Evolutionary conservation across 2,113 vertebrate species (phyloP).

Genomic region (Crotalus viridis): DNA sequence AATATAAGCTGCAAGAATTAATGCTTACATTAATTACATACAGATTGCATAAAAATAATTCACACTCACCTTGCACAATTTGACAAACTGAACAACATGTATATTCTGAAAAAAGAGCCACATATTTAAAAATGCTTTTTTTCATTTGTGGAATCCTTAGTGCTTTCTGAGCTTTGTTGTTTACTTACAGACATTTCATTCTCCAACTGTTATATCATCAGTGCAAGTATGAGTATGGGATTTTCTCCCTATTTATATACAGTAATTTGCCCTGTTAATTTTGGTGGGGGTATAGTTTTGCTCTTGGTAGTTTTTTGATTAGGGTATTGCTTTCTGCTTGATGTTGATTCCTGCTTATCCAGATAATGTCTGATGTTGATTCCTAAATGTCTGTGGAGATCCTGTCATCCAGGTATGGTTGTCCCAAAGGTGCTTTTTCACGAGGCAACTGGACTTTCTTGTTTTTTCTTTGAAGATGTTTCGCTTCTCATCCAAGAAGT

Average conservation of each 20-base stretch:
- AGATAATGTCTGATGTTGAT: neutral
- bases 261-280: neutral
- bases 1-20: neutral
- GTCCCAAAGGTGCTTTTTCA: too few species aligned
- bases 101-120: constrained; percentile 72
- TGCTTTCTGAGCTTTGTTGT: neutral
- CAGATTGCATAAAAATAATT: constrained; percentile 13
- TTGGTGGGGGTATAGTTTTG: neutral
- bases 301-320: neutral
- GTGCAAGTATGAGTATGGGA: neutral
- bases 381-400: neutral
- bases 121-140: constrained; percentile 25
- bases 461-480: too few species aligned
- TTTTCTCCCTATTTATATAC: neutral
- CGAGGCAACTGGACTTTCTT: too few species aligned
- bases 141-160: neutral
- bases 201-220: neutral
- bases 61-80: constrained; percentile 76
- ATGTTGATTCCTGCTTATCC: neutral
- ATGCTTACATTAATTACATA: constrained; percentile 3
- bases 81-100: constrained; percentile 72
- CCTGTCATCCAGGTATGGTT: too few species aligned
- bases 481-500: too few species aligned
- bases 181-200: neutral
- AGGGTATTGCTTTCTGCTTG: neutral